Evolutionary conservation across 2,888 invertebrate genomes (phyloP), one percentile per base, ranked within the genome.

Genomic region (Onchidella celtica): DNA sequence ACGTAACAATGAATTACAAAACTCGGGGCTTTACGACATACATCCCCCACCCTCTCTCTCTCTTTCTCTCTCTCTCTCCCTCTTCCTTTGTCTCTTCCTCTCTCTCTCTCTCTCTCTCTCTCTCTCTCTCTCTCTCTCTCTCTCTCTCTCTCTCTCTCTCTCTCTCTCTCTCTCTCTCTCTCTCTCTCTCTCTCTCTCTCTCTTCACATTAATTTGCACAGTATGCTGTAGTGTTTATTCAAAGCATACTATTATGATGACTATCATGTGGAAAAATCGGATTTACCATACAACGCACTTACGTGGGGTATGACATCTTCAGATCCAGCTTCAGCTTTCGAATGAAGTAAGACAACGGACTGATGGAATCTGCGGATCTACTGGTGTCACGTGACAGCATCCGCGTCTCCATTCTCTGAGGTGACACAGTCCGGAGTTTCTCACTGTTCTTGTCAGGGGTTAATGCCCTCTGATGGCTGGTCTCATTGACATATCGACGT

Each of bases 221-320:
- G n/a, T n/a, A n/a, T n/a, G n/a, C n/a, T n/a, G n/a, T n/a, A n/a
- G n/a, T n/a, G n/a, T n/a, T n/a, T n/a, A n/a, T n/a, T n/a, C n/a
- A 66, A 2, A 32, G n/a, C 24, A 29, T 3, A 9, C 63, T 4
- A 29, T 63, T 21, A 14, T 63, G 24, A n/a, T 24, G 29, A 63
- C n/a, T 29, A 63, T 24, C 14, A 24, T 24, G 6, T 3, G 14
- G 2, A 63, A 3, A 63, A 66, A 4, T 32, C 21, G 29, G 6
- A 32, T 29, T n/a, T 66, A 34, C 14, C 1, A 40, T 2, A n/a
- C n/a, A n/a, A n/a, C n/a, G n/a, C n/a, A n/a, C 90, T 92, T 94
- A 97, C 97, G 97, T 97, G 84, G 97, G 97, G 94, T 97, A 97
- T 0, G 98, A 96, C 68, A 97, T 95, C 86, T 97, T 94, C 0